Evolutionary conservation across 1,140 invertebrate genomes (phyloP).

Genomic region (Aphelenchoides fujianensis): DNA sequence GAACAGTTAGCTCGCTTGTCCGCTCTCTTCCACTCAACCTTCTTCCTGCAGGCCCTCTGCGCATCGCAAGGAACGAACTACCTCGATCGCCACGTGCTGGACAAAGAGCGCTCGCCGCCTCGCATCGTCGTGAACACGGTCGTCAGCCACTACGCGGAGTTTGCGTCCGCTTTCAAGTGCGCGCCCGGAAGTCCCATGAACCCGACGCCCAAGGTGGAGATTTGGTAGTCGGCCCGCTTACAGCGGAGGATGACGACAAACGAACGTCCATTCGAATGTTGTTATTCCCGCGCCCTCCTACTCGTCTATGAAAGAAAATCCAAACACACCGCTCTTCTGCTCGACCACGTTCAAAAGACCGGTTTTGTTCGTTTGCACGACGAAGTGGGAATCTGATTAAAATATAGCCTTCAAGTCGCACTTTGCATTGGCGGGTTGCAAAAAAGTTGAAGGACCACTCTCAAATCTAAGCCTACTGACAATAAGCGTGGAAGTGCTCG

Average conservation of each 20-base stretch:
- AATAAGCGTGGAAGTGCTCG: no score
- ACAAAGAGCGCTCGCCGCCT: background rate
- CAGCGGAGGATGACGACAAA: background rate
- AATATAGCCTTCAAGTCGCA: no score
- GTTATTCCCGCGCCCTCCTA: no score
- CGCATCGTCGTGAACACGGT: background rate
- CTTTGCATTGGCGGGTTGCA: no score
- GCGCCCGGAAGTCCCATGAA: background rate
- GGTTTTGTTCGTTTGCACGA: no score
- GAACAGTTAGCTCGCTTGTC: background rate
- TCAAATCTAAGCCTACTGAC: no score
- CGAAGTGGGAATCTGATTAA: no score
- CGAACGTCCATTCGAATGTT: background rate
- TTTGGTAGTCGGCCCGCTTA: background rate
- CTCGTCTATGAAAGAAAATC: no score
- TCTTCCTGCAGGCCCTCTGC: background rate
- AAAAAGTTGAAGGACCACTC: no score
- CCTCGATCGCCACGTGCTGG: background rate
- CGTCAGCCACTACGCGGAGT: background rate
- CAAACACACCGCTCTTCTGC: no score
- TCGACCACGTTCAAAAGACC: no score
- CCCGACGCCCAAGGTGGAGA: background rate
- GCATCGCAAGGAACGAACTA: background rate
- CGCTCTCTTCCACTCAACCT: background rate
- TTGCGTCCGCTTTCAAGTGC: slow-evolving; percentile 3